phyloP scores from a whole-genome alignment of 1,140 invertebrate species.

The Drosophila mauritiana region DNA sequence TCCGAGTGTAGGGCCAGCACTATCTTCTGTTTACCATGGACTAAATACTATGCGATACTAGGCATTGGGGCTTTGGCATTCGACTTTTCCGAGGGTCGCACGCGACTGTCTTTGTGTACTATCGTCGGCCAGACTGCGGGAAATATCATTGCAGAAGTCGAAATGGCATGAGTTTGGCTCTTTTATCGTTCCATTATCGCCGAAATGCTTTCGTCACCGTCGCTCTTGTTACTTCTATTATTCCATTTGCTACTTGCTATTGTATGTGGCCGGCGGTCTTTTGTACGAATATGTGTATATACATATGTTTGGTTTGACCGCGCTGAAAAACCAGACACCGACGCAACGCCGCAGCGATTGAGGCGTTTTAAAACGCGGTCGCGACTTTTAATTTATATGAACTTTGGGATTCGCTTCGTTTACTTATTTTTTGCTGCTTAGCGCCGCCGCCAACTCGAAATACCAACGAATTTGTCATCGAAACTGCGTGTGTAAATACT shows the following conservation, averaged over 20 bases:
- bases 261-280: conserved; percentile 21
- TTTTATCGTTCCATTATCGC: conserved; percentile 80
- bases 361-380: conserved; percentile 60
- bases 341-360: conserved; percentile 63
- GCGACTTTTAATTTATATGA: conserved; percentile 51
- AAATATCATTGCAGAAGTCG: conserved; percentile 33
- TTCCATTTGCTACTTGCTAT: conserved; percentile 22
- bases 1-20: conserved; percentile 14
- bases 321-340: conserved; percentile 33
- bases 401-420: conserved; percentile 33
- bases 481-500: conserved; percentile 11
- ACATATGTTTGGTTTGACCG: conserved; percentile 52
- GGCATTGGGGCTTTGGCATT: conserved; percentile 12
- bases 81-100: conserved; percentile 17
- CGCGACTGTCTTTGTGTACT: conserved; percentile 30
- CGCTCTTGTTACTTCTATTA: conserved; percentile 57
- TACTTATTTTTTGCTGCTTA: conserved; percentile 16
- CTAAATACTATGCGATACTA: neutral
- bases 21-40: conserved; percentile 23
- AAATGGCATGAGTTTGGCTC: conserved; percentile 46
- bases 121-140: conserved; percentile 27
- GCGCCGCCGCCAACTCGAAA: conserved; percentile 14
- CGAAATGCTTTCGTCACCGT: conserved; percentile 71
- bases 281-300: conserved; percentile 34
- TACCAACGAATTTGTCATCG: conserved; percentile 41